phyloP scores from a whole-genome alignment of 2,797 vertebrate genomes.

The Chiloscyllium punctatum region DNA sequence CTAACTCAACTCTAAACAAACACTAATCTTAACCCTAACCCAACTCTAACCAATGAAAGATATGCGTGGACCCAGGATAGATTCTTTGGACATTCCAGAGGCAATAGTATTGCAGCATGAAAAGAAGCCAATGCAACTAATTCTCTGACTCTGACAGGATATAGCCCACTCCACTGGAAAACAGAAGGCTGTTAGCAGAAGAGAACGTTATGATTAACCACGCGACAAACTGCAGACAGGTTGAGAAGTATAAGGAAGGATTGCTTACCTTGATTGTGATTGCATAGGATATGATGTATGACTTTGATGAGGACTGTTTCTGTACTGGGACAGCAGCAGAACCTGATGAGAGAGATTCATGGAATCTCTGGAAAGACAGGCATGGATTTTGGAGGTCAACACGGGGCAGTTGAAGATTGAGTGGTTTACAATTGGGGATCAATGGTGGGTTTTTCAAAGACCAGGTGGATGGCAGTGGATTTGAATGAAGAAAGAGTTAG shows the following conservation, averaged over 20 bases:
- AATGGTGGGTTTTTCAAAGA: not conserved
- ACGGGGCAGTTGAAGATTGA: not conserved
- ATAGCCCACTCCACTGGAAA: not conserved
- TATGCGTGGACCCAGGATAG: not conserved
- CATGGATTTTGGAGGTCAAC: not conserved
- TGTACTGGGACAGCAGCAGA: not conserved
- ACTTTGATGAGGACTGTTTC: not conserved
- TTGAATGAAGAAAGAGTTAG: not conserved
- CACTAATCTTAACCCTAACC: too few relatives aligned
- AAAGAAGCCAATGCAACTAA: not conserved
- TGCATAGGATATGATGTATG: not conserved
- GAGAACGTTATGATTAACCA: not conserved
- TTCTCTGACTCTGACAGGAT: not conserved
- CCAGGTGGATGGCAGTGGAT: not conserved
- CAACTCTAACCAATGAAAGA: not conserved
- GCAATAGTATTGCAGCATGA: not conserved
- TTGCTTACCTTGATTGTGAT: not conserved
- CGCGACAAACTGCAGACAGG: not conserved
- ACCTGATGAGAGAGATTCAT: not conserved
- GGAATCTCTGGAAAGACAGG: not conserved
- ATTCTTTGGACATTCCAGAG: not conserved
- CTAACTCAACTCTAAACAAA: not conserved
- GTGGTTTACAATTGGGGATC: not conserved
- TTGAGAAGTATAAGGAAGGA: not conserved
- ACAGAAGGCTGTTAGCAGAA: not conserved